Base-by-base conservation (phyloP, 2,888 invertebrate species). In the Pachydiplax longipennis region DNA sequence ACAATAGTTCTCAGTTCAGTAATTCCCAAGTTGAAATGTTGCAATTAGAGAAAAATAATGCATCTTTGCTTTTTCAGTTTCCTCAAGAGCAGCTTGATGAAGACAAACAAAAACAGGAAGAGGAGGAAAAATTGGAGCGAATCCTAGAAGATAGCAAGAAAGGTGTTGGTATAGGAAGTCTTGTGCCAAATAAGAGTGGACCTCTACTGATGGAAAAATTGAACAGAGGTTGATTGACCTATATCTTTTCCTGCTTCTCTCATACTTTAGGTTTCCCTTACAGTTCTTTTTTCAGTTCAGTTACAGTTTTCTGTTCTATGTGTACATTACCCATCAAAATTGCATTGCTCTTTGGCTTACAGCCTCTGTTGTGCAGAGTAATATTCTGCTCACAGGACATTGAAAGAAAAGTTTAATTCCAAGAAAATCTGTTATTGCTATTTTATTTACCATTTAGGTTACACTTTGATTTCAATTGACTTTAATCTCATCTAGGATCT, bases 141-240 rank as follows among this genome's bases (percentile, higher is more conserved):
- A 65, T 87, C 6, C 58, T 87, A 0, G 65, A 61, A 37, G 87
- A 87, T 22, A 73, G 73, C 31, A 87, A 37, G n/a, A 87, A 87
- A n/a, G 87, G 87, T 22, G 58, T 83, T 53, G 83, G 83, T 4
- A 87, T 87, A 61, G 87, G 87, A 31, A 87, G 87, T 37, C 87
- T 87, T 65, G 87, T 87, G n/a, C 87, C 87, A 18, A 87, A 37
- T 65, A 87, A 87, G 65, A 87, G 87, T 87, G 87, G 87, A 8
- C 87, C 87, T 65, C 87, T 61, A 37, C 40, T 61, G 31, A 87
- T 87, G 87, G 87, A 87, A 37, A 87, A 87, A 25, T 22, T 87
- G n/a, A 87, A 37, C 48, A 87, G 61, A 87, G 87, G 87, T 87
- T 65, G 22, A 65, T 87, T 12, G 2, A 73, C n/a, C 25, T 3